These are phyloP conservation scores for Edolisoma coerulescens DNA, from an alignment of 2,113 vertebrate genomes.

Conservation along the genomic window DNA sequence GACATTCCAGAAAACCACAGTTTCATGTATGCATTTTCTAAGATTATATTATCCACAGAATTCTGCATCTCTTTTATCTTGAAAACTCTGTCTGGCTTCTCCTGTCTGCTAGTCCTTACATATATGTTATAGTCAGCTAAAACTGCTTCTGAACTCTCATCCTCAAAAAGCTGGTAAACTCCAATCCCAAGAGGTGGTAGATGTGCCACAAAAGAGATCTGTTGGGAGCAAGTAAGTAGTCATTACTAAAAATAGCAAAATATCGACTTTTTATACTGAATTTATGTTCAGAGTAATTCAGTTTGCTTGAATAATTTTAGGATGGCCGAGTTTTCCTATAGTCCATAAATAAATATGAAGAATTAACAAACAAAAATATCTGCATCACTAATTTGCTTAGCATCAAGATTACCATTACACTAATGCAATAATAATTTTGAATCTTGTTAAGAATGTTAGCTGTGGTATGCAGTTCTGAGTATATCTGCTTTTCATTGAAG, in stretches of 20 bases:
- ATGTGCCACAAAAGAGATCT: conserved; percentile 85
- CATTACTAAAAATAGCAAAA: not conserved
- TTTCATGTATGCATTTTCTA: conserved; percentile 83
- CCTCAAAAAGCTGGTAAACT: conserved; percentile 80
- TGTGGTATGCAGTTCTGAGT: not conserved
- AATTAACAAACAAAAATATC: not conserved
- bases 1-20: conserved; percentile 76
- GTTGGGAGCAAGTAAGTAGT: not conserved
- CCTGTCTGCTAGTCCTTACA: not conserved
- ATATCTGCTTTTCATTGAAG: not conserved
- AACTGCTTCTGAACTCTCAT: conserved; percentile 60
- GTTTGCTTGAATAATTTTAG: not conserved
- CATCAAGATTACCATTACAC: not conserved
- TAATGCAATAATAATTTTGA: not conserved
- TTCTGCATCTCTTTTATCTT: conserved; percentile 69
- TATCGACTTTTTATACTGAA: not conserved
- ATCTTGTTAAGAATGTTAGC: not conserved
- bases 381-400: not conserved
- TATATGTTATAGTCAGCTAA: conserved; percentile 75
- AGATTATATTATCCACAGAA: conserved; percentile 59
- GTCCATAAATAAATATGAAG: not conserved
- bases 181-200: conserved; percentile 81
- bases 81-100: conserved; percentile 69
- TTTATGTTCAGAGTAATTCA: not conserved
- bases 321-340: not conserved